Conservation (phyloP, 1,140 invertebrate species). For the Bicyclus anynana region DNA sequence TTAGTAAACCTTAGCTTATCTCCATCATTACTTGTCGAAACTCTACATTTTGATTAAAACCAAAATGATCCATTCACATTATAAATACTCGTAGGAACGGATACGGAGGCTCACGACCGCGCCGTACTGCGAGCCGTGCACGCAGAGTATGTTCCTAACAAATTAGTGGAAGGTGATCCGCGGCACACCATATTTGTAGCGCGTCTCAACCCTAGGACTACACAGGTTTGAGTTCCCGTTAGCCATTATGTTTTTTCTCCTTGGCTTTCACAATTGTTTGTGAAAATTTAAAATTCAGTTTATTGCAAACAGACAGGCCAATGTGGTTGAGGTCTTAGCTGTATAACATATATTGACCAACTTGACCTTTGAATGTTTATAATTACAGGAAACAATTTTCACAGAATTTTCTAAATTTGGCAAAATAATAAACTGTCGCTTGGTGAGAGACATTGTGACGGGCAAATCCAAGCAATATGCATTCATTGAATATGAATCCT, state of each 20-base stretch:
- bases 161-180: slow-evolving; percentile 82
- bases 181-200: slow-evolving; percentile 87
- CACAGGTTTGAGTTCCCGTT: slow-evolving; percentile 70
- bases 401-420: slow-evolving; percentile 84
- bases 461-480: slow-evolving; percentile 90
- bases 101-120: slow-evolving; percentile 88
- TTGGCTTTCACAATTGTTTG: too few species aligned
- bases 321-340: too few species aligned
- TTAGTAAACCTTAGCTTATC: neutral
- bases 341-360: too few species aligned
- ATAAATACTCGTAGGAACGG: slow-evolving; percentile 78
- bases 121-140: slow-evolving; percentile 85
- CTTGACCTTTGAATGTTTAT: neutral
- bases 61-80: neutral
- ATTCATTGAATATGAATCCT: slow-evolving; percentile 87
- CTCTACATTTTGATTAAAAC: too few species aligned
- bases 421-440: slow-evolving; percentile 80
- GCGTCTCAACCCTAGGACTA: slow-evolving; percentile 85
- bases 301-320: too few species aligned
- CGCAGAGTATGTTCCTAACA: slow-evolving; percentile 83
- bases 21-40: neutral
- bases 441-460: slow-evolving; percentile 90
- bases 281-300: too few species aligned
- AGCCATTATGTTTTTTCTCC: too few species aligned
- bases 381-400: slow-evolving; percentile 70